Evolutionary conservation across 2,888 invertebrate species (phyloP).

Genomic region (Heliconius ismenius): DNA sequence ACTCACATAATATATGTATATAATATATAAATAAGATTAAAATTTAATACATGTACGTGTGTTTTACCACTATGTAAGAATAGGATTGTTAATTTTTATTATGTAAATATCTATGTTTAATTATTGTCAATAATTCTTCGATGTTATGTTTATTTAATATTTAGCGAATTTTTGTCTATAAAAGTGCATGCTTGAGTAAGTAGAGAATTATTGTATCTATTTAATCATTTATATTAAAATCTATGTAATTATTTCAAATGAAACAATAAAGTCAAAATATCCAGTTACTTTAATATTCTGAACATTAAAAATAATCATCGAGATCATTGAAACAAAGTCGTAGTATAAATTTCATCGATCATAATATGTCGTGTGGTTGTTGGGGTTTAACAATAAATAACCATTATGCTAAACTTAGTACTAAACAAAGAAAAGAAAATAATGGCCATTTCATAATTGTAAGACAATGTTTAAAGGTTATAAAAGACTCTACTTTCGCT

Average conservation of each 20-base stretch:
- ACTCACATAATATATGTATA: not conserved
- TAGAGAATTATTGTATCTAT: slow-evolving; percentile 26
- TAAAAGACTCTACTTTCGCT: not conserved
- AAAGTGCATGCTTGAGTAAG: slow-evolving; percentile 33
- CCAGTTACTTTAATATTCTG: slow-evolving; percentile 46
- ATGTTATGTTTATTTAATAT: slow-evolving; percentile 36
- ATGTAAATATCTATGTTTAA: slow-evolving; percentile 47
- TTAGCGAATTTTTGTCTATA: slow-evolving; percentile 20
- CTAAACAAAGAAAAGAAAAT: slow-evolving; percentile 13
- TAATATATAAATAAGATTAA: not conserved
- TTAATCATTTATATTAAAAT: slow-evolving; percentile 29
- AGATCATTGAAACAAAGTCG: slow-evolving; percentile 10
- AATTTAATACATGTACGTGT: not conserved
- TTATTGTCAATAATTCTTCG: slow-evolving; percentile 41
- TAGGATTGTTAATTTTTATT: slow-evolving; percentile 50
- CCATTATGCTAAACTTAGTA: slow-evolving; percentile 19
- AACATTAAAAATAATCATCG: slow-evolving; percentile 40
- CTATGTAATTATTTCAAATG: slow-evolving; percentile 29
- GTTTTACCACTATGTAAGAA: slow-evolving; percentile 1
- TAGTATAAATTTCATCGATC: slow-evolving; percentile 3
- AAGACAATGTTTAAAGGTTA: not conserved
- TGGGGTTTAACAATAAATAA: slow-evolving; percentile 13
- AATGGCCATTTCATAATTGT: not conserved
- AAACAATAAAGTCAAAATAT: slow-evolving; percentile 48
- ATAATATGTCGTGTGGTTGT: not conserved